Percentiles rank a stretch among this genome's conserved stretches.
phyloP scores from a whole-genome alignment of 1,140 invertebrate genomes.

The Popillia japonica region DNA sequence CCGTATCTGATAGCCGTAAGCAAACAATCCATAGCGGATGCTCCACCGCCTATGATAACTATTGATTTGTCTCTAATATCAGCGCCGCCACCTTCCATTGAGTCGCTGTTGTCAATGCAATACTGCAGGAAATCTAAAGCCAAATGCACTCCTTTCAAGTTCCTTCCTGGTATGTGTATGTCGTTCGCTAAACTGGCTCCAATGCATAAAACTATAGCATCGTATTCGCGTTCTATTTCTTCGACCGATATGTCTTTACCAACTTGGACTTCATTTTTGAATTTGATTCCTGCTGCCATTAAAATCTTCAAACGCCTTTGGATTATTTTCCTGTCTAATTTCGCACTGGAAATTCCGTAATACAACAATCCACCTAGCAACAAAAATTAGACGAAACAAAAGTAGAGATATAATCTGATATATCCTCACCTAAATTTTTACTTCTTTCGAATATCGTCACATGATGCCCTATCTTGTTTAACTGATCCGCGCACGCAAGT shows the following conservation, averaged over 20 bases:
- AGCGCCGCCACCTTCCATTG: slow-evolving; percentile 66
- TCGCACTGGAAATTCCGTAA: slow-evolving; percentile 99
- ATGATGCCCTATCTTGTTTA: slow-evolving; percentile 83
- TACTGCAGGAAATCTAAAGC: slow-evolving; percentile 97
- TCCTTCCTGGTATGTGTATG: slow-evolving; percentile 71
- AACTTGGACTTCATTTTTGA: slow-evolving; percentile 89
- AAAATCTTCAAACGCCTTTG: slow-evolving; percentile 88
- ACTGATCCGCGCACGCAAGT: slow-evolving; percentile 92
- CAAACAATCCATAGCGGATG: slow-evolving; percentile 99
- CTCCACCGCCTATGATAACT: slow-evolving; percentile 96
- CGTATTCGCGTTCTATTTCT: slow-evolving; percentile 72
- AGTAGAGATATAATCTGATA: too few relatives aligned
- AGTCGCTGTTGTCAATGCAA: slow-evolving; percentile 95
- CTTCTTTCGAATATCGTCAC: slow-evolving; percentile 97
- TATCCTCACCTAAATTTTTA: slow-evolving; percentile 75
- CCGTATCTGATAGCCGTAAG: slow-evolving; percentile 96
- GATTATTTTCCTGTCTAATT: slow-evolving; percentile 92
- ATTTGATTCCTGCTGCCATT: slow-evolving; percentile 88
- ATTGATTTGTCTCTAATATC: slow-evolving; percentile 93
- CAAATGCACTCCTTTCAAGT: slow-evolving; percentile 87
- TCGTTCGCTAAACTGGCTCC: slow-evolving; percentile 97
- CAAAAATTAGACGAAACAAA: too few relatives aligned
- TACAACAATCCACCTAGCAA: slow-evolving; percentile 82
- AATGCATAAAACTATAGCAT: slow-evolving; percentile 89
- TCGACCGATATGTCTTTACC: slow-evolving; percentile 88